Conservation (phyloP, 2,113 vertebrate species). For the Callionymus lyra region DNA sequence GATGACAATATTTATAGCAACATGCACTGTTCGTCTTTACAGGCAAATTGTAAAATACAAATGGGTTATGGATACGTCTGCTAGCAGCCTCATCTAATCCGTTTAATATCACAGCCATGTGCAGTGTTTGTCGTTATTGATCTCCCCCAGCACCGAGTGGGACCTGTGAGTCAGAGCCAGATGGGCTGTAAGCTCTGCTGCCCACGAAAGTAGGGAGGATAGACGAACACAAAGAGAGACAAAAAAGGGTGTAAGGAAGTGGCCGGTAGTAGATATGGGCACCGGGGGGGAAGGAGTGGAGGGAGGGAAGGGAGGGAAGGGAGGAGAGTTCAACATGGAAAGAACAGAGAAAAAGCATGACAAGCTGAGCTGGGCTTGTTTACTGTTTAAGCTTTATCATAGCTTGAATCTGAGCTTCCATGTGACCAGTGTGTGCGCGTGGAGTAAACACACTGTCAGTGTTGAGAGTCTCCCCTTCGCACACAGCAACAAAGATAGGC, state of each 20-base stretch:
- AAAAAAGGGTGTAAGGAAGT: conserved; percentile 48
- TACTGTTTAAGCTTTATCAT: conserved; percentile 63
- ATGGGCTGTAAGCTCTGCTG: conserved; percentile 62
- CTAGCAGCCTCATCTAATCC: conserved; percentile 56
- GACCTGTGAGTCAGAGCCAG: conserved; percentile 58
- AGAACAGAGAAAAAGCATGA: conserved; percentile 15
- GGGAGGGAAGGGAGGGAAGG: conserved; percentile 16
- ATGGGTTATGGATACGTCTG: conserved; percentile 13
- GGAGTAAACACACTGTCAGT: conserved; percentile 40
- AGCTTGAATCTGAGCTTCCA: conserved; percentile 64
- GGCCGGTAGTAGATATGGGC: conserved; percentile 31
- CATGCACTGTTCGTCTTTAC: too few species aligned
- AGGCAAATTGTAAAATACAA: conserved; percentile 9
- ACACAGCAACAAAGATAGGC: conserved; percentile 34
- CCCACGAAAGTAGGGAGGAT: conserved; percentile 51
- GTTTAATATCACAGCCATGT: conserved; percentile 60
- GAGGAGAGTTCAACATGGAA: conserved; percentile 17
- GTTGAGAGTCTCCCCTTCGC: conserved; percentile 30
- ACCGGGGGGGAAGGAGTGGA: conserved; percentile 16
- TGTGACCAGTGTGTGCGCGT: conserved; percentile 57
- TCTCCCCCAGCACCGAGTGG: conserved; percentile 54
- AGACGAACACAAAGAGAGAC: conserved; percentile 36
- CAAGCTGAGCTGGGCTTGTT: conserved; percentile 50
- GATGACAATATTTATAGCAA: conserved; percentile 14
- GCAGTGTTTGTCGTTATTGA: conserved; percentile 64